These are phyloP conservation scores for Actinopyga echinites DNA, from an alignment of 53 echinoderm and acorn worm species.

Conservation along the genomic window DNA sequence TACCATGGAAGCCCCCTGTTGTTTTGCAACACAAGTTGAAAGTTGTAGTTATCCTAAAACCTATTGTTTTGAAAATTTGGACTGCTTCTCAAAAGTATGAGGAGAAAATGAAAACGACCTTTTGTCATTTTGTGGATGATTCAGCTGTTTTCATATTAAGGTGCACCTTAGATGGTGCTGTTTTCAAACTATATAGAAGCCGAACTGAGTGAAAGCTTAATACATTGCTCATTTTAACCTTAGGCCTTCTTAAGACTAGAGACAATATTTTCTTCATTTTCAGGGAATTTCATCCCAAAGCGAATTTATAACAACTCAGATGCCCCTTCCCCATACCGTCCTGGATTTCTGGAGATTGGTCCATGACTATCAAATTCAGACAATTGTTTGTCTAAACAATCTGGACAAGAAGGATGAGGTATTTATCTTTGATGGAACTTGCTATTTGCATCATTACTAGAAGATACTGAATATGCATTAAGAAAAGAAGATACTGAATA, in stretches of 20 bases:
- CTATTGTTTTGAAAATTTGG: no score
- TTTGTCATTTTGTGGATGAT: no score
- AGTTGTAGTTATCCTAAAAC: no score
- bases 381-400: conserved; percentile 80
- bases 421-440: not conserved
- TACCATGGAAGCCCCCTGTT: no score
- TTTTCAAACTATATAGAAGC: not conserved
- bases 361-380: conserved; percentile 78
- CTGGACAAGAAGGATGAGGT: conserved; percentile 68
- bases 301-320: conserved; percentile 77
- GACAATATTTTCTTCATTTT: not conserved
- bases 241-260: not conserved
- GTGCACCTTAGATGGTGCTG: no score
- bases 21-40: no score
- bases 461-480: no score
- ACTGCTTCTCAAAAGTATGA: no score
- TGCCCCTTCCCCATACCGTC: conserved; percentile 79
- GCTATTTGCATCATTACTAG: no score
- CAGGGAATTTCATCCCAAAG: not conserved
- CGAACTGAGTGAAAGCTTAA: not conserved
- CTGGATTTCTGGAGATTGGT: conserved; percentile 85
- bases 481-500: no score
- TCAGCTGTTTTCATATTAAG: no score
- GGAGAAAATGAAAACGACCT: no score
- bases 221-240: not conserved